Percentiles rank a stretch among this genome's conserved stretches.
Conservation (phyloP, 2,113 vertebrate genomes). For the Aramus guarauna region DNA sequence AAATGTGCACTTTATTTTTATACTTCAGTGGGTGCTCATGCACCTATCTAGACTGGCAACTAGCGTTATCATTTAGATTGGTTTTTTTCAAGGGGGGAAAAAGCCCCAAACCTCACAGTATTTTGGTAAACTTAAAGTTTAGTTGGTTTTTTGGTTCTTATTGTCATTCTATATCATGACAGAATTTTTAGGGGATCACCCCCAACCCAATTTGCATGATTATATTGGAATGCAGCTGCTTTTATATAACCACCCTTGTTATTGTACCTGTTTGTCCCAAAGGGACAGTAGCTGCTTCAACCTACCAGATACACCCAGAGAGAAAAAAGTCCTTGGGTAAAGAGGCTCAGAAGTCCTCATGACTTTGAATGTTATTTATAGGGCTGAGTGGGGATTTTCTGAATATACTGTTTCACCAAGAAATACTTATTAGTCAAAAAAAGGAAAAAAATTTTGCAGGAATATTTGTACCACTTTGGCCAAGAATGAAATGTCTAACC, state of each 20-base stretch:
- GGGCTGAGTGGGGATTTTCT: neutral
- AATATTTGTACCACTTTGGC: neutral
- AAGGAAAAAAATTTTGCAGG: neutral
- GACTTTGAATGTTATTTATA: neutral
- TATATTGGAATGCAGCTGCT: neutral
- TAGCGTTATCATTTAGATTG: neutral
- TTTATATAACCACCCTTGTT: neutral
- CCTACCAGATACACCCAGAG: neutral
- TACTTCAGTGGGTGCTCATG: neutral
- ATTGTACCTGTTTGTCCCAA: neutral
- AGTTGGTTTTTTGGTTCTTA: neutral
- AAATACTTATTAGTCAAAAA: neutral
- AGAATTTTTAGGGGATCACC: neutral
- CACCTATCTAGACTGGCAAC: neutral
- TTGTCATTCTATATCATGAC: neutral
- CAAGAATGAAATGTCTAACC: neutral
- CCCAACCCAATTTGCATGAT: neutral
- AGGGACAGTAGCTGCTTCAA: neutral
- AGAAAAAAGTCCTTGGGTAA: neutral
- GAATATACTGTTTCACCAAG: neutral
- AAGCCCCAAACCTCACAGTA: neutral
- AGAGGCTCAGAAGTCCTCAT: neutral
- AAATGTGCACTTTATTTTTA: neutral
- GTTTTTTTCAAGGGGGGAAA: neutral
- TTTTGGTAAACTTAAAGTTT: neutral